Percentiles rank a stretch among this genome's conserved stretches.
These are phyloP conservation scores for Trissolcus brochymenae DNA, from an alignment of 2,888 invertebrate genomes.

Conservation along the genomic window DNA sequence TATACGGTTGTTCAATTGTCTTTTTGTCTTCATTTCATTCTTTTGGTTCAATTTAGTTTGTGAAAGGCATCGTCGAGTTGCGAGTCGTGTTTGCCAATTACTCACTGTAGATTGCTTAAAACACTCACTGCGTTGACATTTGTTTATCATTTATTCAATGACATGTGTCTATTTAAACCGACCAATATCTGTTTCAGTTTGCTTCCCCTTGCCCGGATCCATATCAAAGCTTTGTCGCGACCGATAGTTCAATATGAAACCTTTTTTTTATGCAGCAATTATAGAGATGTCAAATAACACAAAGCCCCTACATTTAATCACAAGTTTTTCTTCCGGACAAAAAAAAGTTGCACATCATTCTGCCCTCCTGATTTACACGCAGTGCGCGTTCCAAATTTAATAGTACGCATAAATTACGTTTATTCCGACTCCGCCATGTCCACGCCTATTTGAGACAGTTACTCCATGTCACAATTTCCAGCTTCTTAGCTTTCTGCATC, in stretches of 20 bases:
- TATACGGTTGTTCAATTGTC: constrained; percentile 50
- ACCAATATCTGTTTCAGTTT: no score
- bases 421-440: constrained; percentile 30
- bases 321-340: not conserved
- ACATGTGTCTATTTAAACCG: not conserved
- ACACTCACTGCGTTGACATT: constrained; percentile 61
- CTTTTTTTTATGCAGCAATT: constrained; percentile 30
- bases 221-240: not conserved
- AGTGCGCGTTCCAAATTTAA: not conserved
- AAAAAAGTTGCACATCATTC: no score
- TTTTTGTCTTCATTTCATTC: constrained; percentile 40
- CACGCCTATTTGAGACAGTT: constrained; percentile 34
- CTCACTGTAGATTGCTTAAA: constrained; percentile 69
- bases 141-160: constrained; percentile 22
- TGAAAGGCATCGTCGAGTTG: constrained; percentile 64
- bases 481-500: constrained; percentile 75
- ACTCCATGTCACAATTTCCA: constrained; percentile 63
- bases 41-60: constrained; percentile 54
- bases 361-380: no score
- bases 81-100: constrained; percentile 66
- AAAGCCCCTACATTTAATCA: constrained; percentile 9
- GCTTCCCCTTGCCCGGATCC: not conserved
- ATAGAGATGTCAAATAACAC: constrained; percentile 43
- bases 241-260: no score
- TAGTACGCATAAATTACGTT: not conserved